phyloP scores from a whole-genome alignment of 2,888 invertebrate genomes.

The Nemurella pictetii region DNA sequence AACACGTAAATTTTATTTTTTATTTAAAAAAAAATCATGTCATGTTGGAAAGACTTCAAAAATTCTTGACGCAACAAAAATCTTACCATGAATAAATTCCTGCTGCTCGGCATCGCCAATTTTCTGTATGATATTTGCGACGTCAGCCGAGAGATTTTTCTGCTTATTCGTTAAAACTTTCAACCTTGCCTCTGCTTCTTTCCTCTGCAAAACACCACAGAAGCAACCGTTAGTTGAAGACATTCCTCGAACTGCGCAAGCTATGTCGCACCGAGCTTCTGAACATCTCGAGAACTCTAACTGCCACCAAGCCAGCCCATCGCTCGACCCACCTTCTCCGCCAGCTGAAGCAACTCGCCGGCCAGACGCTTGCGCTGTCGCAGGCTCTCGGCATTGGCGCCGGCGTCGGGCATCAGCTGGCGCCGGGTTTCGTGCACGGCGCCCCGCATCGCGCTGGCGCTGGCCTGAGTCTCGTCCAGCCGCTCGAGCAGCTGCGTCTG shows the following conservation, averaged over 20 bases:
- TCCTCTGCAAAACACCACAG: slow-evolving; percentile 45
- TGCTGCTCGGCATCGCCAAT: slow-evolving; percentile 50
- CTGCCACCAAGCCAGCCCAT: not conserved
- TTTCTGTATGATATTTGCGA: slow-evolving; percentile 50
- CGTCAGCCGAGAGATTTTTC: slow-evolving; percentile 49
- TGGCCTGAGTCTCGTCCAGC: slow-evolving; percentile 45
- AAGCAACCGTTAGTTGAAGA: not conserved
- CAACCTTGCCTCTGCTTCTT: slow-evolving; percentile 49
- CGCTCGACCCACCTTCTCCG: slow-evolving; percentile 49
- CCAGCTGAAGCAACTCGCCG: slow-evolving; percentile 52
- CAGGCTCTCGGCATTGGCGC: slow-evolving; percentile 47
- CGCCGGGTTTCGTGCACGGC: slow-evolving; percentile 39
- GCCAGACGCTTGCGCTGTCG: slow-evolving; percentile 52
- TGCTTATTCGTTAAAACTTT: slow-evolving; percentile 50
- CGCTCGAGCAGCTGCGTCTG: slow-evolving; percentile 47
- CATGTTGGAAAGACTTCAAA: too few species aligned
- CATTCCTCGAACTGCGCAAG: not conserved
- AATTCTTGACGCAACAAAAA: not conserved
- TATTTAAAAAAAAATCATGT: too few species aligned
- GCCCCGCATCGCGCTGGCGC: slow-evolving; percentile 31
- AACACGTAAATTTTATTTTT: too few species aligned
- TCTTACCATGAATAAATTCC: slow-evolving; percentile 46
- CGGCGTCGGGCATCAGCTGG: slow-evolving; percentile 44
- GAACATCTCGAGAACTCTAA: too few species aligned
- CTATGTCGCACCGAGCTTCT: too few species aligned